A percentile compares a stretch with the other conserved stretches of the same genome.
Conservation (phyloP, 1,140 invertebrate genomes). For the Papilio xuthus region DNA sequence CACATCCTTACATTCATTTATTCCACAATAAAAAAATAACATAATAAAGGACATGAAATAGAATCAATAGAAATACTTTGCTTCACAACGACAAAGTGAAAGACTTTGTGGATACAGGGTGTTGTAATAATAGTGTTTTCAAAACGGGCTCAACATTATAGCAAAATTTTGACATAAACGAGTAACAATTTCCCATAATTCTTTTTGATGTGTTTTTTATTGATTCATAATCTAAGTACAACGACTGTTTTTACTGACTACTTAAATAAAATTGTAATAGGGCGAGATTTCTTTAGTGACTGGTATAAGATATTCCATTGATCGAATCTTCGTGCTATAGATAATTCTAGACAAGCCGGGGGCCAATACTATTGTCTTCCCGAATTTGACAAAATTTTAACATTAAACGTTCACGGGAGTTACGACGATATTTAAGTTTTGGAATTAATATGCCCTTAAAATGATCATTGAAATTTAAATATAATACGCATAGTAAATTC, state of each 20-base stretch:
- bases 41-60: background rate
- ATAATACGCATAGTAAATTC: background rate
- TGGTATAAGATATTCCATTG: background rate
- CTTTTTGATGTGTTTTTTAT: slow-evolving; percentile 52
- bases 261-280: slow-evolving; percentile 14
- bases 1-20: background rate
- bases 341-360: slow-evolving; percentile 52
- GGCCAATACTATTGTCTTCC: slow-evolving; percentile 69
- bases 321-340: slow-evolving; percentile 40
- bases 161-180: slow-evolving; percentile 39
- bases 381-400: slow-evolving; percentile 48
- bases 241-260: slow-evolving; percentile 61
- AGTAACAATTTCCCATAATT: slow-evolving; percentile 40
- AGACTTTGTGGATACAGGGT: slow-evolving; percentile 39
- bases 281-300: background rate
- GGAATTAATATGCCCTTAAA: background rate
- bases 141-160: slow-evolving; percentile 49
- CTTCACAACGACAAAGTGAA: slow-evolving; percentile 22
- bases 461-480: background rate
- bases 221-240: slow-evolving; percentile 55
- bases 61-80: background rate
- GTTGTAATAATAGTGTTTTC: slow-evolving; percentile 41
- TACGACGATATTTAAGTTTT: background rate
- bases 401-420: background rate
- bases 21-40: background rate